Base-by-base conservation (phyloP, 1,140 invertebrate species). In the Vanessa atalanta region DNA sequence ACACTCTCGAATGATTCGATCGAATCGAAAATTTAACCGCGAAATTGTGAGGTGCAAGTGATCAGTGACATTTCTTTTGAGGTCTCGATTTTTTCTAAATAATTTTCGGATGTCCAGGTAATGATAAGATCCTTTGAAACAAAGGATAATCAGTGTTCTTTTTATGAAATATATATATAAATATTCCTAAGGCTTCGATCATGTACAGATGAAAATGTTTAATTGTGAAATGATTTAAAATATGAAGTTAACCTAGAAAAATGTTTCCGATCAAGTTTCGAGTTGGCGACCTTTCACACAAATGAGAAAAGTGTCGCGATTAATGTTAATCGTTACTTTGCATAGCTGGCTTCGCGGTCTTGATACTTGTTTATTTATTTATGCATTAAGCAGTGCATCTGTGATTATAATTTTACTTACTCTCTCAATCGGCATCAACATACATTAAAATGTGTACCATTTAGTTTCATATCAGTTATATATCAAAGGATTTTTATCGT, bases 1-100 rank as follows among this genome's bases (percentile, higher is more conserved):
- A 26, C 14, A 51, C 47, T 66, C 23, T 14, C 53, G 13, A 64
- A 72, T 47, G 23, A 61, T 48, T 20, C 20, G 64, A 67, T 61
- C 47, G 57, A 43, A 47, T 31, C 37, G 20, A 23, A 57, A 63
- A 50, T 68, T 64, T 55, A 48, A 43, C 48, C 64, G 63, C 70
- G 70, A 63, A 67, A 12, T 20, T 60, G 74, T 76, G 74, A 53
- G 31, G 74, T 76, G 74, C 47, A 16, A 48, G 68, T 70, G 74
- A 69, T 50, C 51, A 61, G 70, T 70, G 70, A 75, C 43, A n/a
- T 71, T 75, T 60, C 67, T 75, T 75, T 73, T 76, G 77, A 70
- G 77, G 77, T 78, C 72, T 71, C 31, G 72, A 77, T 71, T 70
- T 53, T 72, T 72, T 66, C n/a, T 55, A 37, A 23, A 53, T 65